Conservation (phyloP, 2,797 vertebrate species). For the Takifugu rubripes region DNA sequence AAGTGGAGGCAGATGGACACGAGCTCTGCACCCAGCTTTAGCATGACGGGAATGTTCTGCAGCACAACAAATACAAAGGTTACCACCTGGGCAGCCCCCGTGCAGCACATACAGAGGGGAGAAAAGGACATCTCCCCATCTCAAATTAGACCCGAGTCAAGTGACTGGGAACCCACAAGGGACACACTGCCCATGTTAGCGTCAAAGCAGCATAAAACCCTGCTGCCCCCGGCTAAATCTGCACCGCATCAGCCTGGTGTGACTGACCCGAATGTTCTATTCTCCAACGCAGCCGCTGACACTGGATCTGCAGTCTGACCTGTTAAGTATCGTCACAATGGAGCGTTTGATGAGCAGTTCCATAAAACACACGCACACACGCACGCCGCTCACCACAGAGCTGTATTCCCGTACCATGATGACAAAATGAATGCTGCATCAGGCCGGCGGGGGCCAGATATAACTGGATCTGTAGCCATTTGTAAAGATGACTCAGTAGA, state of each 20-base stretch:
- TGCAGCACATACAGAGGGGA: constrained; percentile 13
- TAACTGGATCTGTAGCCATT: constrained; percentile 22
- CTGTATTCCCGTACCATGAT: constrained; percentile 51
- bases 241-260: constrained; percentile 57
- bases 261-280: constrained; percentile 29
- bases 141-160: constrained; percentile 74
- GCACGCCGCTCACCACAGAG: constrained; percentile 7
- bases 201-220: constrained; percentile 51
- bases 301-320: constrained; percentile 69
- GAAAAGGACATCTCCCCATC: constrained; percentile 58
- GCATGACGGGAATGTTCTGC: constrained; percentile 19
- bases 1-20: background rate
- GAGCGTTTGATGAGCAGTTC: constrained; percentile 30
- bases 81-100: constrained; percentile 21
- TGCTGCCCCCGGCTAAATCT: constrained; percentile 47
- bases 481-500: constrained; percentile 42
- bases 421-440: constrained; percentile 20
- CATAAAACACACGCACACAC: background rate
- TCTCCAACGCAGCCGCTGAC: constrained; percentile 42
- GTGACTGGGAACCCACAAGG: constrained; percentile 68
- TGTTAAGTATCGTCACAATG: constrained; percentile 55
- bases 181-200: constrained; percentile 57
- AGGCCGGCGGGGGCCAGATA: constrained; percentile 21
- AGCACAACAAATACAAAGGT: constrained; percentile 44
- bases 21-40: constrained; percentile 19